These are phyloP conservation scores for Ophioninae sp. DNA, from an alignment of 2,888 invertebrate genomes.

Conservation along the genomic window DNA sequence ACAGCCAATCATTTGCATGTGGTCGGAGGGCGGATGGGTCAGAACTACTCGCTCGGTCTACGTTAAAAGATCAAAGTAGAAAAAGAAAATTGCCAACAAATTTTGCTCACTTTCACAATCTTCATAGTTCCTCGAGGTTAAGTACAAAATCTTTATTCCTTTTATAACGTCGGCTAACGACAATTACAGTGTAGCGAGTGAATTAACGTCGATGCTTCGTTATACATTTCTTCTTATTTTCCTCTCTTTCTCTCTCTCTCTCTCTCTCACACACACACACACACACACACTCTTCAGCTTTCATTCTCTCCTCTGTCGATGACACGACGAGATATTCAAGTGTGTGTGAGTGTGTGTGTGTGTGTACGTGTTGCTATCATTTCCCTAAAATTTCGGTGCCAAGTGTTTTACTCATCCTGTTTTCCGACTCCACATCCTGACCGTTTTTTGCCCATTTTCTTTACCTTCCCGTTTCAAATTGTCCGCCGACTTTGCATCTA, in stretches of 20 bases:
- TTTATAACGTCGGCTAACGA: conserved; percentile 55
- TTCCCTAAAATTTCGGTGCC: conserved; percentile 30
- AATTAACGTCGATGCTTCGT: conserved; percentile 55
- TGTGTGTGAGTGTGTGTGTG: conserved; percentile 24
- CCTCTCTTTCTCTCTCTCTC: conserved; percentile 10
- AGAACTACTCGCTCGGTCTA: conserved; percentile 47
- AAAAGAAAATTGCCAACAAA: conserved; percentile 45
- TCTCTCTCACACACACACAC: neutral
- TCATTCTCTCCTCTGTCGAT: conserved; percentile 8
- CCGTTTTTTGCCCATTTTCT: conserved; percentile 23
- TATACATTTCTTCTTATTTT: conserved; percentile 38
- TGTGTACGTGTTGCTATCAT: conserved; percentile 41
- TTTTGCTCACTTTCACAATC: conserved; percentile 52
- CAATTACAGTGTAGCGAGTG: conserved; percentile 55
- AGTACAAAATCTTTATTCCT: conserved; percentile 67
- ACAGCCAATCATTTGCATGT: conserved; percentile 47
- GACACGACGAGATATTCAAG: conserved; percentile 31
- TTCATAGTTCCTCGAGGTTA: conserved; percentile 63
- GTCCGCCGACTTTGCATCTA: conserved; percentile 43
- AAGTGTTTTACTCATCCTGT: conserved; percentile 27
- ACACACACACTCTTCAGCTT: neutral
- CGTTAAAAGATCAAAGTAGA: conserved; percentile 26
- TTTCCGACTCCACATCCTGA: conserved; percentile 26
- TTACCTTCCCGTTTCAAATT: conserved; percentile 18
- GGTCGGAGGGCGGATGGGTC: conserved; percentile 24